These are phyloP conservation scores for Salticus scenicus DNA, from an alignment of 2,888 invertebrate genomes.

Conservation along the genomic window DNA sequence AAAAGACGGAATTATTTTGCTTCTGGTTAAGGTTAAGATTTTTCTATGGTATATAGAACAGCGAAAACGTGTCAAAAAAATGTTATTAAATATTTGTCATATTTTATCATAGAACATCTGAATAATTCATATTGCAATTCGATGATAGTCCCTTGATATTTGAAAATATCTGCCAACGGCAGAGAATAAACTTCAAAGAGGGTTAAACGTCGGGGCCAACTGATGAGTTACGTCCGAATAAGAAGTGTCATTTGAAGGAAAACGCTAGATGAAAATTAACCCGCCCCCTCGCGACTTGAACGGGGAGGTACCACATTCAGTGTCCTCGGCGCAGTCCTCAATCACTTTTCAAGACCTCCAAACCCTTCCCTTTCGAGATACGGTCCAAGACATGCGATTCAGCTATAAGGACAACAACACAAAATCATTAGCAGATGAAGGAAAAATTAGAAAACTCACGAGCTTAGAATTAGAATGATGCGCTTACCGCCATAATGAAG, in stretches of 20 bases:
- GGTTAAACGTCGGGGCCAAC: conserved; percentile 39
- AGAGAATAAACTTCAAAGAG: conserved; percentile 58
- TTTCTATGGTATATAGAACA: too few species aligned
- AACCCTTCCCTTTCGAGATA: conserved; percentile 63
- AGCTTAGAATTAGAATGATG: conserved; percentile 42
- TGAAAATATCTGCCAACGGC: conserved; percentile 28
- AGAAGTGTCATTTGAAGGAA: conserved; percentile 65
- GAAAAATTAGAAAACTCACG: conserved; percentile 57
- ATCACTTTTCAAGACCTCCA: conserved; percentile 51
- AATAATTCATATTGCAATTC: neutral
- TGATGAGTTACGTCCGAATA: conserved; percentile 62
- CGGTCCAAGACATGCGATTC: conserved; percentile 57
- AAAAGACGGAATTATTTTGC: too few species aligned
- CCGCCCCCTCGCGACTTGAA: conserved; percentile 57
- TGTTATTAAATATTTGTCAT: too few species aligned
- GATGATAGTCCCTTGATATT: conserved; percentile 25
- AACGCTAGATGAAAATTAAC: conserved; percentile 69
- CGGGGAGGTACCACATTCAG: conserved; percentile 52
- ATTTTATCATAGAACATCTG: too few species aligned
- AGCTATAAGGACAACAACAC: conserved; percentile 66
- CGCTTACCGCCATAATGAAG: conserved; percentile 46
- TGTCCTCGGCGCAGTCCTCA: conserved; percentile 63
- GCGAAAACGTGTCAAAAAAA: too few species aligned
- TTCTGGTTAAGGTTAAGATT: too few species aligned
- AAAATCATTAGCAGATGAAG: conserved; percentile 65